Conservation (phyloP, 2,113 vertebrate genomes). For the Vanacampus margaritifer region DNA sequence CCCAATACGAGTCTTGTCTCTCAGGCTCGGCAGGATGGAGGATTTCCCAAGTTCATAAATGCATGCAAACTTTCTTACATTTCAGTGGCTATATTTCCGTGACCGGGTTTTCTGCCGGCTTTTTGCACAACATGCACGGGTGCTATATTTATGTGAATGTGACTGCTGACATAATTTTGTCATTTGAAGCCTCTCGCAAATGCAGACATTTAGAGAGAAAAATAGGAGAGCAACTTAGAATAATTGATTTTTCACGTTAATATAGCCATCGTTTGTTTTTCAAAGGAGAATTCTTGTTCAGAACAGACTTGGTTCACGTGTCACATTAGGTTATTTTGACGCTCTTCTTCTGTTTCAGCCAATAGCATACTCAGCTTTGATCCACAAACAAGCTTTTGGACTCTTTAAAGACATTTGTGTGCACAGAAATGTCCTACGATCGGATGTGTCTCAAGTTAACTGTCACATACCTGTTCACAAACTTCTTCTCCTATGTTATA, state of each 20-base stretch:
- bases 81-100: background rate
- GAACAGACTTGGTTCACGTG: background rate
- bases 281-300: too few species aligned
- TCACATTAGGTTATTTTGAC: background rate
- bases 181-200: background rate
- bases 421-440: background rate
- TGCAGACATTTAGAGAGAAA: background rate
- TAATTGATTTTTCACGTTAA: background rate
- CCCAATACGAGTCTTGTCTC: constrained; percentile 39
- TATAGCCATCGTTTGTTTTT: background rate
- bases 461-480: background rate
- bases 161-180: background rate
- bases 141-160: background rate
- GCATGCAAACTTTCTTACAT: background rate
- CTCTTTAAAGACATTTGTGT: too few species aligned
- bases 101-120: background rate
- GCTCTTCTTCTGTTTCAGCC: background rate
- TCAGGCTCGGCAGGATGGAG: constrained; percentile 22
- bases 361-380: background rate
- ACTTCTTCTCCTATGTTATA: too few species aligned
- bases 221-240: background rate
- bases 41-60: background rate
- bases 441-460: background rate
- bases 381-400: background rate
- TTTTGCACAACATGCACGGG: background rate